phyloP scores from a whole-genome alignment of 2,888 invertebrate species.

The Esperia sulphurella region DNA sequence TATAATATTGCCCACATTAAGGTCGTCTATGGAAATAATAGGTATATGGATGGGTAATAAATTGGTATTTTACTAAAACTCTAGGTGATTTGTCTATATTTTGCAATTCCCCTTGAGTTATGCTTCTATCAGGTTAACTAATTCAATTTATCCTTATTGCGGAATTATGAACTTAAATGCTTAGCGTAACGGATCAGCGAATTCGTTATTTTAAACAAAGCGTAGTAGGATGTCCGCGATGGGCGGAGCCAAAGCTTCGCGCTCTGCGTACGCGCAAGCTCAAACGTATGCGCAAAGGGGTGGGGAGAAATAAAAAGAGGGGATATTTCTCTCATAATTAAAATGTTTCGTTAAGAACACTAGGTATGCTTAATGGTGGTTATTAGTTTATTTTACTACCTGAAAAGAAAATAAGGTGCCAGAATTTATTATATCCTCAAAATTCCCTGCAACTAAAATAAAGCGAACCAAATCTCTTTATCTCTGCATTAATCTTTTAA shows the following conservation, averaged over 20 bases:
- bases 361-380: neutral
- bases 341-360: slow-evolving; percentile 14
- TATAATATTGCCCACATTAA: slow-evolving; percentile 1
- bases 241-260: slow-evolving; percentile 44
- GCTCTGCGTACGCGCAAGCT: slow-evolving; percentile 47
- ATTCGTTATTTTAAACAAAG: slow-evolving; percentile 47
- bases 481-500: slow-evolving; percentile 70
- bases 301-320: slow-evolving; percentile 29
- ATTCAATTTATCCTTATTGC: too few species aligned
- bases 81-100: too few species aligned
- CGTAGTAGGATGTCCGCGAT: slow-evolving; percentile 49
- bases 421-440: slow-evolving; percentile 63
- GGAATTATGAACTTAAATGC: slow-evolving; percentile 2
- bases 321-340: slow-evolving; percentile 22
- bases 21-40: neutral
- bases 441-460: slow-evolving; percentile 47
- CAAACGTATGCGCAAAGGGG: slow-evolving; percentile 17
- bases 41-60: neutral
- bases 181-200: slow-evolving; percentile 40
- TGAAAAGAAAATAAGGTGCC: slow-evolving; percentile 43
- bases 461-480: slow-evolving; percentile 67
- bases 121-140: too few species aligned
- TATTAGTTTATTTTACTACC: neutral
- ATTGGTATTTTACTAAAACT: neutral
- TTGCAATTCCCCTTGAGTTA: too few species aligned